Evolutionary conservation across 2,888 invertebrate species (phyloP).

Genomic region (Pristionchus fissidentatus): DNA sequence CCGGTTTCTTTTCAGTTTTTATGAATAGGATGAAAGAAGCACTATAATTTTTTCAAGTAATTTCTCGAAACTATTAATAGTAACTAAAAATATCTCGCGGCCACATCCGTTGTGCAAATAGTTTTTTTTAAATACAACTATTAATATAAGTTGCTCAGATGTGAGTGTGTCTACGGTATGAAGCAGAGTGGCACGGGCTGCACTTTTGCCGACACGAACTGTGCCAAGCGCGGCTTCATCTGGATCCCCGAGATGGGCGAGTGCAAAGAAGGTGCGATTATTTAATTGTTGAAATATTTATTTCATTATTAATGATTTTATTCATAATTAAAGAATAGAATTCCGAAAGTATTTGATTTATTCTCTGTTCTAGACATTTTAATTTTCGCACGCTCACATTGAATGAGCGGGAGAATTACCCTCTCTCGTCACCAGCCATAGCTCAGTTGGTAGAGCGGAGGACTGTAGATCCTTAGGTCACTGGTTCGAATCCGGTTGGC

Average conservation of each 20-base stretch:
- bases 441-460: conserved; percentile 65
- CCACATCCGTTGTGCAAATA: too few species aligned
- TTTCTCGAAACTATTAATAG: too few species aligned
- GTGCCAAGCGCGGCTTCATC: conserved; percentile 73
- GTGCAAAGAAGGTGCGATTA: conserved; percentile 69
- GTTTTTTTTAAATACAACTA: neutral
- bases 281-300: neutral
- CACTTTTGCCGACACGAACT: conserved; percentile 73
- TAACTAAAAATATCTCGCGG: too few species aligned
- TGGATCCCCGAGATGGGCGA: conserved; percentile 75
- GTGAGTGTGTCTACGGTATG: conserved; percentile 75
- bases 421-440: conserved; percentile 47
- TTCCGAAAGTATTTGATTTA: too few species aligned
- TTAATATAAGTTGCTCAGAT: conserved; percentile 50
- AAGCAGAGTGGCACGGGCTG: conserved; percentile 68
- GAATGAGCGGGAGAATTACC: too few species aligned
- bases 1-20: too few species aligned
- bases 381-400: too few species aligned
- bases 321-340: neutral
- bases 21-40: too few species aligned
- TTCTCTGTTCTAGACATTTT: too few species aligned
- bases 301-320: neutral
- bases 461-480: conserved; percentile 56
- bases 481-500: conserved; percentile 50
- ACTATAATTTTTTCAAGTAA: too few species aligned